Percentiles rank a stretch among this genome's conserved stretches.
phyloP scores from a whole-genome alignment of 2,888 invertebrate species.

The Protodeltote pygarga region DNA sequence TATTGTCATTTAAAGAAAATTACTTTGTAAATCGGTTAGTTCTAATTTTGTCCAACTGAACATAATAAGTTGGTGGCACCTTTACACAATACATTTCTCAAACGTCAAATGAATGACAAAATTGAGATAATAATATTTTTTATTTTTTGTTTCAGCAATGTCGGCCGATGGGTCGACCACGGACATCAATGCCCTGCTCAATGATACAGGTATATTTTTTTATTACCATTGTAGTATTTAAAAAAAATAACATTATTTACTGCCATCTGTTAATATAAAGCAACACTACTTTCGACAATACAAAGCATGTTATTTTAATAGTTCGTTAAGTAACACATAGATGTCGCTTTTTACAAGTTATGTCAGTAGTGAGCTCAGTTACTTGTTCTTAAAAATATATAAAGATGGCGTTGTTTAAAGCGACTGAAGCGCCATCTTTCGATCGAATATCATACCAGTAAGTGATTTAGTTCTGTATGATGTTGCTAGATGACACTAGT shows the following conservation, averaged over 20 bases:
- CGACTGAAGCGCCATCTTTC: slow-evolving; percentile 24
- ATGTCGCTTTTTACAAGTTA: slow-evolving; percentile 31
- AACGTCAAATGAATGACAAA: not conserved
- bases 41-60: no score
- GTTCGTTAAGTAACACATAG: slow-evolving; percentile 18
- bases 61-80: no score
- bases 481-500: slow-evolving; percentile 10
- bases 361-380: not conserved
- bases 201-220: slow-evolving; percentile 86
- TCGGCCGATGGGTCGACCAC: slow-evolving; percentile 88
- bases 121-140: slow-evolving; percentile 5
- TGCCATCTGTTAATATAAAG: slow-evolving; percentile 41
- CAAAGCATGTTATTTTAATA: not conserved
- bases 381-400: not conserved
- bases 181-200: slow-evolving; percentile 88
- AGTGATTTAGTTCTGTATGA: not conserved
- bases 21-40: no score
- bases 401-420: slow-evolving; percentile 42
- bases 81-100: no score
- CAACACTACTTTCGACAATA: not conserved
- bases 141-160: slow-evolving; percentile 86
- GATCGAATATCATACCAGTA: not conserved
- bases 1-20: no score
- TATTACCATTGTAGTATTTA: not conserved
- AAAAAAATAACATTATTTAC: slow-evolving; percentile 29